phyloP scores from a whole-genome alignment of 2,888 invertebrate genomes.

The Pammene fasciana region DNA sequence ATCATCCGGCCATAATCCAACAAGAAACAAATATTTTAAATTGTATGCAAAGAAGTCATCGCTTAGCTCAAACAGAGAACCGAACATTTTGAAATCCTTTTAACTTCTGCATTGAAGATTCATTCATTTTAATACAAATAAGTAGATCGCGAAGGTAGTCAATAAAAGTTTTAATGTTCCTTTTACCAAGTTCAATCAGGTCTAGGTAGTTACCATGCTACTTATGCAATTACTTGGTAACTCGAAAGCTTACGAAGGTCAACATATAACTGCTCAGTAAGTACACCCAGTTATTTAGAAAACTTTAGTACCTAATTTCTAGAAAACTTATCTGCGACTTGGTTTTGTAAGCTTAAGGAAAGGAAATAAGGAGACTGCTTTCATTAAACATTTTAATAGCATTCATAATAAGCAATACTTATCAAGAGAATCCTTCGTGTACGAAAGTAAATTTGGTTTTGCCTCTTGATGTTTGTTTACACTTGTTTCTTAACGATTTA shows the following conservation, averaged over 20 bases:
- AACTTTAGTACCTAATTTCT: slow-evolving; percentile 4
- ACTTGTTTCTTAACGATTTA: slow-evolving; percentile 66
- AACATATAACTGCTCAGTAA: neutral
- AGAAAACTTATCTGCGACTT: neutral
- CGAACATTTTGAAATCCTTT: slow-evolving; percentile 21
- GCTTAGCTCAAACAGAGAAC: slow-evolving; percentile 38
- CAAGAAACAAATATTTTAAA: slow-evolving; percentile 61
- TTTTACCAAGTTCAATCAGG: slow-evolving; percentile 9
- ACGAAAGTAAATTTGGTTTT: slow-evolving; percentile 74
- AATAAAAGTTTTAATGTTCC: slow-evolving; percentile 37
- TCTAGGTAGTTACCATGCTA: neutral
- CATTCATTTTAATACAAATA: neutral
- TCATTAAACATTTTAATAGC: slow-evolving; percentile 29
- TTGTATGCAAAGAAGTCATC: slow-evolving; percentile 65
- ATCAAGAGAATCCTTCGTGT: slow-evolving; percentile 75
- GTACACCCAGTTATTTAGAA: neutral
- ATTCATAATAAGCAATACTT: slow-evolving; percentile 33
- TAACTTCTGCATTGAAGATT: slow-evolving; percentile 1
- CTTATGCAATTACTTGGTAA: neutral
- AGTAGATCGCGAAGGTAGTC: neutral
- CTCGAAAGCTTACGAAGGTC: neutral
- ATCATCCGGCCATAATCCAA: slow-evolving; percentile 68
- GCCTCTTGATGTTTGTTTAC: slow-evolving; percentile 61
- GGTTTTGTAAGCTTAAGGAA: neutral
- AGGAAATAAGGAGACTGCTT: neutral